Base-by-base conservation (phyloP, 2,888 invertebrate genomes). In the Ennomos fuscantarius region DNA sequence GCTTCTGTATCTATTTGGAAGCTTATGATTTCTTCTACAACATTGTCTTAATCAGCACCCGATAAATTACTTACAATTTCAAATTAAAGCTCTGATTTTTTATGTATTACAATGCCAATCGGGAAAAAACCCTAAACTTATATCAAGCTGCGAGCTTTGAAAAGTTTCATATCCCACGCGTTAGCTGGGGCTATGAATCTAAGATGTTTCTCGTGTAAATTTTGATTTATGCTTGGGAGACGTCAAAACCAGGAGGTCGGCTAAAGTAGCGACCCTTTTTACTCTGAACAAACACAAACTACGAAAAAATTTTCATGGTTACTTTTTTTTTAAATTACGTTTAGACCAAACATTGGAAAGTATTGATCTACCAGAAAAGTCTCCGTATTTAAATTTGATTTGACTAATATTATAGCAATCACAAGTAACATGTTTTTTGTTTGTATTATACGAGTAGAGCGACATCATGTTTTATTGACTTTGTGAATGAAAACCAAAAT, bases 141-240 rank as follows among this genome's bases (percentile, higher is more conserved):
- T 47, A 58, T 41, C 40, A 46, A 46, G 49, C 53, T 10, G 15
- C 34, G 48, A 31, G 39, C 44, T 58, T 44, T 35, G 52, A 69
- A 67, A 67, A 64, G 63, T 66, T 66, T 63, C 60, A 65, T 62
- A 63, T 65, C 62, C 65, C 55, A 60, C 62, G 66, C 66, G 65
- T 66, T 65, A 51, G 53, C 65, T 60, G 69, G 55, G 62, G 73
- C 69, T 69, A 74, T 76, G 74, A 78, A 72, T 77, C 76, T 80
- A 76, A 84, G 79, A 79, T 81, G 82, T 81, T 85, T 84, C 79
- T 79, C 81, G 74, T 82, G 84, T 85, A 82, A 67, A 80, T 82
- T 85, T 83, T 83, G 85, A 84, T 87, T 85, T 86, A 86, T 84
- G 80, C 76, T 66, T 65, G 63, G 63, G 69, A 73, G 72, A 74